Percentiles rank a stretch among this genome's conserved stretches.
These are phyloP conservation scores for Drosophila suzukii DNA, from an alignment of 1,140 invertebrate species.

Conservation along the genomic window DNA sequence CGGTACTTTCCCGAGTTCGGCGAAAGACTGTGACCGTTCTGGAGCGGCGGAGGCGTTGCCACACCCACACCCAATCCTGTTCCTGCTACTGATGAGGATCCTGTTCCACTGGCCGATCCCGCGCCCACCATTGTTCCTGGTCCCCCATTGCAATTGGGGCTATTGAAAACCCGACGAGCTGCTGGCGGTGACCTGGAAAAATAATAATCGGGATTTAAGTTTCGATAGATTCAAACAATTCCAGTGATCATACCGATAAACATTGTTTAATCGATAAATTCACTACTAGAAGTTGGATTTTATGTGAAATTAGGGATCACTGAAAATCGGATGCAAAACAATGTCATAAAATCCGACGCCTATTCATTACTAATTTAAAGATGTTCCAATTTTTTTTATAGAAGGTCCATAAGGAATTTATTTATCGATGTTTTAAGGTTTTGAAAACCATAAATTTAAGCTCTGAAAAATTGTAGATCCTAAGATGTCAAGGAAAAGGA, in stretches of 20 bases:
- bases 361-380: too few relatives aligned
- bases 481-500: neutral
- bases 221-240: too few relatives aligned
- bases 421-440: neutral
- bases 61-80: neutral
- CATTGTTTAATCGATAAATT: too few relatives aligned
- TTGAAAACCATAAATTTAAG: neutral
- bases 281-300: too few relatives aligned
- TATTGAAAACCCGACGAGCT: conserved; percentile 71
- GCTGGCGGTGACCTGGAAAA: conserved; percentile 76
- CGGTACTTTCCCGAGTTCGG: conserved; percentile 80
- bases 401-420: too few relatives aligned
- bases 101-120: conserved; percentile 4
- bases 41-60: conserved; percentile 26
- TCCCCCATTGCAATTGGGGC: conserved; percentile 16
- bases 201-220: neutral
- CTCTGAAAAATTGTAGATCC: neutral
- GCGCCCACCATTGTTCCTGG: neutral
- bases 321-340: too few relatives aligned
- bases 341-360: too few relatives aligned
- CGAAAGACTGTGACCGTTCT: conserved; percentile 34
- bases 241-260: too few relatives aligned
- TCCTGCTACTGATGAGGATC: conserved; percentile 4
- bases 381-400: too few relatives aligned
- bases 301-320: too few relatives aligned